Percentiles rank a stretch among this genome's conserved stretches.
Evolutionary conservation across 2,888 invertebrate genomes (phyloP).

Genomic region (Nemotelus pantherinus): DNA sequence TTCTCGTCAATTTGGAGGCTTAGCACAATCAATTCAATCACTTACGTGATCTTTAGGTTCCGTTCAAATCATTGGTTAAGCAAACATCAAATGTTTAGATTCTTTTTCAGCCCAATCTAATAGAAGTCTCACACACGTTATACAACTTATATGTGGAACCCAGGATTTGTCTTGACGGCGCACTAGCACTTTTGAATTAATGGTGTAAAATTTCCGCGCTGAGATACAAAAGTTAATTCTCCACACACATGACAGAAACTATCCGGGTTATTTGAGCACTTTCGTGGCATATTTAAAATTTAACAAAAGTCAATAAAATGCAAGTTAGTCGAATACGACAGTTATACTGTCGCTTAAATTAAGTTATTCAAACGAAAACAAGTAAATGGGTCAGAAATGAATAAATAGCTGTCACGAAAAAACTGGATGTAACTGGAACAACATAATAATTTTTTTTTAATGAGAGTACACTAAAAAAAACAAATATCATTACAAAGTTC

Average conservation of each 20-base stretch:
- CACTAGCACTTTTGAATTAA: neutral
- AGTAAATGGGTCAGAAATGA: slow-evolving; percentile 5
- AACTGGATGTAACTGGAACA: slow-evolving; percentile 4
- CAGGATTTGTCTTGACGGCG: too few relatives aligned
- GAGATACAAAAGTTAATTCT: neutral
- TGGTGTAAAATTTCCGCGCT: neutral
- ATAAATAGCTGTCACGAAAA: slow-evolving; percentile 8
- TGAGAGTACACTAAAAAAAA: neutral
- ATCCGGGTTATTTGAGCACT: neutral
- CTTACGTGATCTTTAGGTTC: too few relatives aligned
- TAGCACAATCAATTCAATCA: too few relatives aligned
- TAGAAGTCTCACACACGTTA: too few relatives aligned
- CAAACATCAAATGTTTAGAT: neutral
- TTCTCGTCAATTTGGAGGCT: too few relatives aligned
- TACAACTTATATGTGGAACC: too few relatives aligned
- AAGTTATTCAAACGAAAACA: slow-evolving; percentile 12
- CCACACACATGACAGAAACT: neutral
- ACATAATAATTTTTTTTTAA: slow-evolving; percentile 9
- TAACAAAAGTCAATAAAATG: neutral
- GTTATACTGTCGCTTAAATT: slow-evolving; percentile 4
- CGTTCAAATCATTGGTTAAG: neutral
- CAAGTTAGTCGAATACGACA: slow-evolving; percentile 5
- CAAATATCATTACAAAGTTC: neutral
- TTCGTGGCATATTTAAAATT: neutral
- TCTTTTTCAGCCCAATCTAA: too few relatives aligned